A percentile compares a stretch with the other conserved stretches of the same genome.
phyloP scores from a whole-genome alignment of 2,888 invertebrate genomes.

The Microctonus aethiopoides region DNA sequence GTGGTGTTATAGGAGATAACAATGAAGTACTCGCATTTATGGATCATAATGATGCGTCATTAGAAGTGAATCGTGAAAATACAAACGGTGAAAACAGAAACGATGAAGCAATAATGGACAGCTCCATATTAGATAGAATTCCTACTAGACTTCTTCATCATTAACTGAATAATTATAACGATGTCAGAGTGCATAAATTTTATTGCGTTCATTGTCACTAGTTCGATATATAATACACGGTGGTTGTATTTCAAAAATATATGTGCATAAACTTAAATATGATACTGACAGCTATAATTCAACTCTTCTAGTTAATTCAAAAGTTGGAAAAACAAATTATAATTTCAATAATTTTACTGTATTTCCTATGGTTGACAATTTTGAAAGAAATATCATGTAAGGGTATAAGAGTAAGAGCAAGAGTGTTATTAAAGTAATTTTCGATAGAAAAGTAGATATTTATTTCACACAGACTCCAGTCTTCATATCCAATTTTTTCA shows the following conservation, averaged over 20 bases:
- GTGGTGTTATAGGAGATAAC: constrained; percentile 42
- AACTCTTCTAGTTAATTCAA: background rate
- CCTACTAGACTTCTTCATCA: constrained; percentile 47
- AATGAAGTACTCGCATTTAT: constrained; percentile 44
- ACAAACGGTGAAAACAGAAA: constrained; percentile 41
- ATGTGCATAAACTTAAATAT: background rate
- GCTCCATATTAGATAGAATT: constrained; percentile 47
- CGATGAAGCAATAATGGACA: constrained; percentile 45
- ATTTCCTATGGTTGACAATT: background rate
- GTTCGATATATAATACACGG: background rate
- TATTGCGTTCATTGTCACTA: background rate
- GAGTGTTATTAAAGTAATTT: background rate
- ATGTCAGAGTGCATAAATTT: background rate
- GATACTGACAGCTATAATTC: background rate
- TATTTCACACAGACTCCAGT: constrained; percentile 47
- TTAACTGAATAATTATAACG: constrained; percentile 1
- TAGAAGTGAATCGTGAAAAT: constrained; percentile 44
- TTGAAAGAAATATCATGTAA: background rate
- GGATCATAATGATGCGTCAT: constrained; percentile 37
- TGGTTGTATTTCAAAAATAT: constrained; percentile 14
- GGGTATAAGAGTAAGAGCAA: background rate
- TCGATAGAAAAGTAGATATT: constrained; percentile 60
- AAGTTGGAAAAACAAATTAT: background rate
- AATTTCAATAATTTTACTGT: background rate
- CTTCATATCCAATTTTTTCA: constrained; percentile 16